phyloP scores from a whole-genome alignment of 2,113 vertebrate species.

The Sinosuthora webbiana region DNA sequence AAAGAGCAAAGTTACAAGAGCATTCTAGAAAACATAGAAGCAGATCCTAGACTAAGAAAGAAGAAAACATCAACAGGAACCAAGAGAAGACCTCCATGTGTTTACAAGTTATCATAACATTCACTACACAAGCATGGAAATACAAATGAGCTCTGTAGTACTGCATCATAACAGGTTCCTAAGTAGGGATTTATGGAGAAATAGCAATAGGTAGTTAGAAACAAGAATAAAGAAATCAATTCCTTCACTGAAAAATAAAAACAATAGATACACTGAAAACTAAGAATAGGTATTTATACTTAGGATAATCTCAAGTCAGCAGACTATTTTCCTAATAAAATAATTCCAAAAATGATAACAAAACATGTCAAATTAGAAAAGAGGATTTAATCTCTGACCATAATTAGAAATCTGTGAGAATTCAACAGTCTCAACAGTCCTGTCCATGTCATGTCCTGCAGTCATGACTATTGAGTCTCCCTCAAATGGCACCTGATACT shows the following conservation, averaged over 20 bases:
- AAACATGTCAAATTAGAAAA: neutral
- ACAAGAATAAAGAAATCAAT: neutral
- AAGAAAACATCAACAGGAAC: neutral
- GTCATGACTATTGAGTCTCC: neutral
- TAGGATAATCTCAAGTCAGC: neutral
- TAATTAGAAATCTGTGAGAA: neutral
- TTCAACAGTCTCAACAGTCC: neutral
- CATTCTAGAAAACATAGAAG: neutral
- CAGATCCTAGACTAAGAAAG: neutral
- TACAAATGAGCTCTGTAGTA: neutral
- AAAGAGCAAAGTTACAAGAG: neutral
- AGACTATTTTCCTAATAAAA: neutral
- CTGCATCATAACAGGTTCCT: neutral
- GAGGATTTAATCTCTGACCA: neutral
- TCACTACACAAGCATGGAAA: neutral
- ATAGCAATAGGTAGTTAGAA: neutral
- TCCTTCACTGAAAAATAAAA: neutral
- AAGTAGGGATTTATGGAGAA: neutral
- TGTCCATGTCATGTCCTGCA: neutral
- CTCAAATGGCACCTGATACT: neutral
- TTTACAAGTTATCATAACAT: fast-evolving
- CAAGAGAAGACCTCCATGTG: neutral
- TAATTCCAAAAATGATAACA: neutral
- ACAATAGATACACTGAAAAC: neutral
- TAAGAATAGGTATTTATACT: neutral